A percentile compares a stretch with the other conserved stretches of the same genome.
phyloP scores from a whole-genome alignment of 2,113 vertebrate genomes.

The Leptobrachium ailaonicum region DNA sequence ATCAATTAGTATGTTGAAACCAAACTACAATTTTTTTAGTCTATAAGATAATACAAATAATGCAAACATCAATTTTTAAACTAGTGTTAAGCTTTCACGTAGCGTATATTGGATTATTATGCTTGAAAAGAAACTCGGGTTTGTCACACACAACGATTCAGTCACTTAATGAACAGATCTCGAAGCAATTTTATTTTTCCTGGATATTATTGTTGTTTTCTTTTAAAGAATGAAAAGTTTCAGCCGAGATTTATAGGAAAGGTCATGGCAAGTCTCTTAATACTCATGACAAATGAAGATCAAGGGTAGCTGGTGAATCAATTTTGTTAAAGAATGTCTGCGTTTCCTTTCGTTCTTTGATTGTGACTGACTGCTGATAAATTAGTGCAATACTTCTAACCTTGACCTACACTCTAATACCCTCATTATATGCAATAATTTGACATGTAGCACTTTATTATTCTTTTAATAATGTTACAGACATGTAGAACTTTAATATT shows the following conservation, averaged over 20 bases:
- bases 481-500: slow-evolving; percentile 1
- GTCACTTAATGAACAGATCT: neutral
- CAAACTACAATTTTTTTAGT: too few species aligned
- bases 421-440: neutral
- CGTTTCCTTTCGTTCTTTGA: slow-evolving; percentile 35
- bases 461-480: neutral
- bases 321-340: slow-evolving; percentile 7
- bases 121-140: too few species aligned
- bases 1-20: too few species aligned
- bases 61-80: too few species aligned
- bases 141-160: neutral
- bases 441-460: neutral
- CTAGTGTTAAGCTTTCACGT: too few species aligned
- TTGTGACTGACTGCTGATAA: slow-evolving; percentile 7
- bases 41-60: too few species aligned
- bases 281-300: slow-evolving; percentile 33
- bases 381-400: neutral
- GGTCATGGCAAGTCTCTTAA: slow-evolving; percentile 6
- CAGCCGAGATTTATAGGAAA: slow-evolving; percentile 41
- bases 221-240: neutral
- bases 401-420: slow-evolving; percentile 29
- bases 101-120: too few species aligned
- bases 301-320: slow-evolving; percentile 34
- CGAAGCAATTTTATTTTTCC: neutral
- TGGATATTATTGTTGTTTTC: neutral